Evolutionary conservation across 1,140 invertebrate genomes (phyloP), one percentile per base, ranked within the genome.

Genomic region (Chionoecetes opilio): DNA sequence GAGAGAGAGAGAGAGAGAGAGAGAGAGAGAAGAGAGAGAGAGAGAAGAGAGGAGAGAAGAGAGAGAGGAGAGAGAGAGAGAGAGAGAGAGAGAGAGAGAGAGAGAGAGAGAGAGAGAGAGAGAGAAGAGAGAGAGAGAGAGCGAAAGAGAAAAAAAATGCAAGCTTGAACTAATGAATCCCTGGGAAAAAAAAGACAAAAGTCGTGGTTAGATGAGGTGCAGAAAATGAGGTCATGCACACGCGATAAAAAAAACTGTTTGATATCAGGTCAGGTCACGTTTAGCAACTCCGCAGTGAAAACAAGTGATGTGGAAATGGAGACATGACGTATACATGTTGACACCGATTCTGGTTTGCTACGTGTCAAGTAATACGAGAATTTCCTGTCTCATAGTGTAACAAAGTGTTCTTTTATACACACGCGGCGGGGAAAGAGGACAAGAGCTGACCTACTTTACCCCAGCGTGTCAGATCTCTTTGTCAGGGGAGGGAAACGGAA

Each of bases 1-100:
- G n/a, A n/a, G 8, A n/a, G n/a, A 85, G n/a, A 85, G 84, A 9
- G 84, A n/a, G 84, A 31, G 29, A 38, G 88, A 46, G 88, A 41
- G 37, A 29, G 6, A 41, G 35, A 31, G 88, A 17, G 88, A n/a
- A n/a, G n/a, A n/a, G n/a, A n/a, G n/a, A n/a, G n/a, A n/a, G n/a
- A n/a, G n/a, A n/a, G n/a, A n/a, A n/a, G n/a, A n/a, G n/a, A n/a
- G 63, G 63, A 46, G n/a, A n/a, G 63, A n/a, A n/a, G n/a, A n/a
- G 8, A n/a, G n/a, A 85, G n/a, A 85, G 84, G 84, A n/a, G 84
- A 31, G 29, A 38, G 88, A 46, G 88, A 41, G 37, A 29, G 6
- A 41, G 35, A 31, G 88, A 17, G 88, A n/a, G n/a, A 26, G 63
- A 46, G n/a, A n/a, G 63, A n/a, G n/a, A n/a, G n/a, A n/a, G 8